phyloP scores from a whole-genome alignment of 2,113 vertebrate species.

The Hylia prasina region DNA sequence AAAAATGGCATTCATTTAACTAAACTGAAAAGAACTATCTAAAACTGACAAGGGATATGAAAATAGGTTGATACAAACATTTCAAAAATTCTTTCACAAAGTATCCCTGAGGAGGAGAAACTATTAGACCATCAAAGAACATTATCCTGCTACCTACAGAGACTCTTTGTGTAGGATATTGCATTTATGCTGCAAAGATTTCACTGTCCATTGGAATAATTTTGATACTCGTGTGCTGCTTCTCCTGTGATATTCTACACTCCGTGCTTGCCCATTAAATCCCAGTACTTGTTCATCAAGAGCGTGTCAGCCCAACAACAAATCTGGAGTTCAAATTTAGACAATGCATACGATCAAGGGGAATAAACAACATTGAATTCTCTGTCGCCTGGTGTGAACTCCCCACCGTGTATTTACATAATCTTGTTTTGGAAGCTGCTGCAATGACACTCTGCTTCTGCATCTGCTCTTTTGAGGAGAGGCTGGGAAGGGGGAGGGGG shows the following conservation, averaged over 20 bases:
- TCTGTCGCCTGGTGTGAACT: slow-evolving; percentile 8
- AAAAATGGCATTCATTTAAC: slow-evolving; percentile 46
- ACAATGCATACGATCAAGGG: not conserved
- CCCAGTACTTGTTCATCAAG: slow-evolving; percentile 2
- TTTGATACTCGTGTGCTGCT: not conserved
- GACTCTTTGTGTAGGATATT: not conserved
- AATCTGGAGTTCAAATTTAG: slow-evolving; percentile 23
- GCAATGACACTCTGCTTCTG: not conserved
- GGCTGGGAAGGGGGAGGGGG: not conserved
- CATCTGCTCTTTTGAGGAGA: not conserved
- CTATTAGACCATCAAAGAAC: not conserved
- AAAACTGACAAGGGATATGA: slow-evolving; percentile 23
- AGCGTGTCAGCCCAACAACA: not conserved
- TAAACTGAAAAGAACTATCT: slow-evolving; percentile 36
- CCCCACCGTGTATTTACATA: slow-evolving; percentile 35
- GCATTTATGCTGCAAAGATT: not conserved
- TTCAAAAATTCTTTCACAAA: not conserved
- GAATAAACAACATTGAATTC: not conserved
- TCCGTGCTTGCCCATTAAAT: not conserved
- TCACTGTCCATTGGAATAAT: not conserved
- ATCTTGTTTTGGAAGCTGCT: slow-evolving; percentile 16
- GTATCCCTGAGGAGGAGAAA: not conserved
- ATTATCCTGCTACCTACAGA: not conserved
- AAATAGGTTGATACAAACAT: slow-evolving; percentile 16
- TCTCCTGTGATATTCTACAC: not conserved